Conservation (phyloP, 2,888 invertebrate genomes). For the Leptogaster cylindrica region DNA sequence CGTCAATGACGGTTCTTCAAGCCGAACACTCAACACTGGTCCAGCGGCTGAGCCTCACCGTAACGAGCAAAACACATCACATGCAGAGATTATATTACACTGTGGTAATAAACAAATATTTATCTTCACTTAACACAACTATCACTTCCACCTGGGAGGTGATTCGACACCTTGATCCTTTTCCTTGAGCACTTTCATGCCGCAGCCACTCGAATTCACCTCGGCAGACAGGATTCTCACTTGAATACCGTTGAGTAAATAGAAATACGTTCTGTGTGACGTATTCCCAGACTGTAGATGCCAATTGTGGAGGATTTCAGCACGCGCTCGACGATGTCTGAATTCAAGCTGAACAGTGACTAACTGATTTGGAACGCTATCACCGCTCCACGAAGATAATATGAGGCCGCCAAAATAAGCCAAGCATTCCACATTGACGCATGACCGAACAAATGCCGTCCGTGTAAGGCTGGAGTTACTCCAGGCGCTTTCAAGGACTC, state of each 20-base stretch:
- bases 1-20: constrained; percentile 25
- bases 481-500: constrained; percentile 19
- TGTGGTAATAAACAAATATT: constrained; percentile 22
- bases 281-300: neutral
- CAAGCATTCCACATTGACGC: constrained; percentile 24
- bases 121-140: constrained; percentile 23
- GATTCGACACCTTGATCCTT: neutral
- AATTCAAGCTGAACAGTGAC: constrained; percentile 20
- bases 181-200: neutral
- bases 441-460: neutral
- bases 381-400: constrained; percentile 5
- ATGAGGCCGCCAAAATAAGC: constrained; percentile 2
- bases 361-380: constrained; percentile 27
- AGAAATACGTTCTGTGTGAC: constrained; percentile 5
- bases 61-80: constrained; percentile 9
- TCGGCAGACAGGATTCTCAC: constrained; percentile 6
- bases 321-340: constrained; percentile 23
- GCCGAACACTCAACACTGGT: neutral
- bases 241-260: constrained; percentile 3
- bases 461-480: neutral
- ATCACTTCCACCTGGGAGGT: constrained; percentile 28
- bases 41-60: neutral
- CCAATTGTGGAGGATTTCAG: neutral
- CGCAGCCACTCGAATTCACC: constrained; percentile 15
- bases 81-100: neutral